These are phyloP conservation scores for Pomacea maculata DNA, from an alignment of 1,140 invertebrate genomes.

Conservation along the genomic window DNA sequence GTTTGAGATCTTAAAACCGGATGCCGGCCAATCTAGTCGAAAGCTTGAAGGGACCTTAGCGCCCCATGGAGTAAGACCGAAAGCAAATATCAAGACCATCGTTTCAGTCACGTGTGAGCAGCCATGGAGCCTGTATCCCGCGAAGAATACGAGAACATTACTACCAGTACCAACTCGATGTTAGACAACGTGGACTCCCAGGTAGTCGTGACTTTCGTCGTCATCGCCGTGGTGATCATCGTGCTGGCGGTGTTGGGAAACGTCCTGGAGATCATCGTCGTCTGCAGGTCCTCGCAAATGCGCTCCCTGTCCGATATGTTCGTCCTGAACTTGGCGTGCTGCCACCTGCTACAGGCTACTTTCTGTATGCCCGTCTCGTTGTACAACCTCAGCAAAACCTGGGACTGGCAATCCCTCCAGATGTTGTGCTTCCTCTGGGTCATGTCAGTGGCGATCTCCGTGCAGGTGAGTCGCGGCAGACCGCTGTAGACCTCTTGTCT, in stretches of 20 bases:
- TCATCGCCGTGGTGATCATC: background rate
- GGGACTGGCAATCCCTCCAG: background rate
- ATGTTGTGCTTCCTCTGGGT: conserved; percentile 26
- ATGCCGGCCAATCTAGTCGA: too few relatives aligned
- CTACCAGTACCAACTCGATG: too few relatives aligned
- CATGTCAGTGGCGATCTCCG: conserved; percentile 26
- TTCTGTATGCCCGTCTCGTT: background rate
- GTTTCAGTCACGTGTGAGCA: too few relatives aligned
- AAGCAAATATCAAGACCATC: too few relatives aligned
- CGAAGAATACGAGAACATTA: too few relatives aligned
- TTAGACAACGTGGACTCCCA: too few relatives aligned
- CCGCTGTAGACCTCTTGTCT: conserved; percentile 22
- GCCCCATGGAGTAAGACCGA: too few relatives aligned
- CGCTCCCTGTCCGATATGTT: background rate
- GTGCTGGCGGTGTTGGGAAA: background rate
- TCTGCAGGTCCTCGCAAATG: background rate
- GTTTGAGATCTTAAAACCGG: too few relatives aligned
- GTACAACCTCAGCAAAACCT: background rate
- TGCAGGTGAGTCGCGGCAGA: conserved; percentile 20
- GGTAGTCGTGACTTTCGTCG: background rate
- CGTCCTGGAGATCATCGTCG: background rate
- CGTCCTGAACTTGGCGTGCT: background rate
- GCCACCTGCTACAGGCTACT: background rate
- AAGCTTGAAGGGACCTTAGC: too few relatives aligned
- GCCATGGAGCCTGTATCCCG: too few relatives aligned